A percentile compares a stretch with the other conserved stretches of the same genome.
phyloP scores from a whole-genome alignment of 2,888 invertebrate species.

The Drosophila gaucha region DNA sequence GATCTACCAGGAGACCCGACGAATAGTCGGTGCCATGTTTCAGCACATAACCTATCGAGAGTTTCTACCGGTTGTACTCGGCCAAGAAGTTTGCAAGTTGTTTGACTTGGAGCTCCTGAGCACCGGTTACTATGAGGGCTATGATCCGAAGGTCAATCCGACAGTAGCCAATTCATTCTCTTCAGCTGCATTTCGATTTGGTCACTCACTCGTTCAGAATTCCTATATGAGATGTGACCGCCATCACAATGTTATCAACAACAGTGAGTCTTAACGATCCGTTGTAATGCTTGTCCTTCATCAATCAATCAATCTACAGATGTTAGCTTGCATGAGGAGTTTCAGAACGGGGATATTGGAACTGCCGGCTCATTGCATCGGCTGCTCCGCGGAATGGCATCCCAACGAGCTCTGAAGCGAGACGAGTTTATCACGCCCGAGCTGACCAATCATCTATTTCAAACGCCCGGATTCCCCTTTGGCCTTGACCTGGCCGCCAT shows the following conservation, averaged over 20 bases:
- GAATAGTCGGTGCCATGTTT: constrained; percentile 91
- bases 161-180: constrained; percentile 92
- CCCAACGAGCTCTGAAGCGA: constrained; percentile 91
- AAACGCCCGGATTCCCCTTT: constrained; percentile 89
- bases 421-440: constrained; percentile 93
- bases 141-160: constrained; percentile 89
- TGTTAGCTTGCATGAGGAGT: constrained; percentile 92
- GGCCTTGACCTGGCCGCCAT: constrained; percentile 95
- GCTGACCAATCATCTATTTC: constrained; percentile 93
- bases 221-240: constrained; percentile 90
- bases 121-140: constrained; percentile 90
- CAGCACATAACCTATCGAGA: constrained; percentile 94
- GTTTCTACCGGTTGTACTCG: constrained; percentile 92
- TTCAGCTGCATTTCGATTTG: constrained; percentile 93
- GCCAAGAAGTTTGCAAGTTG: constrained; percentile 89
- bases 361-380: constrained; percentile 92
- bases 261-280: constrained; percentile 87
- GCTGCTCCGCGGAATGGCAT: constrained; percentile 90
- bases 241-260: constrained; percentile 88
- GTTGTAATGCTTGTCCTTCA: background rate
- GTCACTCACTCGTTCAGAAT: constrained; percentile 93
- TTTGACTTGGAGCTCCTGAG: constrained; percentile 90
- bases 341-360: constrained; percentile 90
- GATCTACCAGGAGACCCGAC: constrained; percentile 92
- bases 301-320: constrained; percentile 85